phyloP scores from a whole-genome alignment of 1,140 invertebrate species.

The Heliconius congener region DNA sequence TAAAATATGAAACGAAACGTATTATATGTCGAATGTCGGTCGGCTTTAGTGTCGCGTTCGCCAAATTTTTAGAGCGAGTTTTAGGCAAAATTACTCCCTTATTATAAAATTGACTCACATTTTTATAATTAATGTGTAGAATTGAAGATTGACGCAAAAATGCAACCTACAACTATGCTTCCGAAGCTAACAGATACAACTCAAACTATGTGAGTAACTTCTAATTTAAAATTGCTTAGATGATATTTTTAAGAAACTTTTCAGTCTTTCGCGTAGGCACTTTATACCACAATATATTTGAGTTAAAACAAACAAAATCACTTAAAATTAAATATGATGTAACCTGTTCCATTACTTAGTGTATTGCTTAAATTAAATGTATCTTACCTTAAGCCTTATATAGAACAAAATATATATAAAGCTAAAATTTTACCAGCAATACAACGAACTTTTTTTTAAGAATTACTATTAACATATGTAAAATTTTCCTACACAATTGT shows the following conservation, averaged over 20 bases:
- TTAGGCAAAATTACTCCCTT: conserved; percentile 32
- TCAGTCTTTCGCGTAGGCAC: background rate
- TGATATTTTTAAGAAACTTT: conserved; percentile 23
- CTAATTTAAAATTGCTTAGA: conserved; percentile 33
- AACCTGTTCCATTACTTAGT: conserved; percentile 1
- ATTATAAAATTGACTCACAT: conserved; percentile 25
- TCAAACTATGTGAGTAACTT: conserved; percentile 75
- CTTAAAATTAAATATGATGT: background rate
- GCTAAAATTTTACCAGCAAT: too few relatives aligned
- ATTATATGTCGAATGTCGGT: conserved; percentile 38
- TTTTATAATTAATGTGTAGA: conserved; percentile 42
- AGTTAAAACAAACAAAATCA: background rate
- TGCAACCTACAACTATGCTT: conserved; percentile 71
- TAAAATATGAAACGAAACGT: conserved; percentile 21
- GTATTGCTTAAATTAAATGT: background rate
- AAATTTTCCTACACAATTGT: too few relatives aligned
- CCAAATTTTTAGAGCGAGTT: conserved; percentile 35
- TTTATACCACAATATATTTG: background rate
- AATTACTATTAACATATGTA: too few relatives aligned
- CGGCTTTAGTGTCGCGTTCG: conserved; percentile 41
- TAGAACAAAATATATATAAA: background rate
- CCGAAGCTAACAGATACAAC: conserved; percentile 68
- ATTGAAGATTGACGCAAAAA: conserved; percentile 42
- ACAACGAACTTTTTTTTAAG: too few relatives aligned
- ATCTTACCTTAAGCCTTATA: background rate